Evolutionary conservation across 1,140 invertebrate species (phyloP).

Genomic region (Atta colombica): DNA sequence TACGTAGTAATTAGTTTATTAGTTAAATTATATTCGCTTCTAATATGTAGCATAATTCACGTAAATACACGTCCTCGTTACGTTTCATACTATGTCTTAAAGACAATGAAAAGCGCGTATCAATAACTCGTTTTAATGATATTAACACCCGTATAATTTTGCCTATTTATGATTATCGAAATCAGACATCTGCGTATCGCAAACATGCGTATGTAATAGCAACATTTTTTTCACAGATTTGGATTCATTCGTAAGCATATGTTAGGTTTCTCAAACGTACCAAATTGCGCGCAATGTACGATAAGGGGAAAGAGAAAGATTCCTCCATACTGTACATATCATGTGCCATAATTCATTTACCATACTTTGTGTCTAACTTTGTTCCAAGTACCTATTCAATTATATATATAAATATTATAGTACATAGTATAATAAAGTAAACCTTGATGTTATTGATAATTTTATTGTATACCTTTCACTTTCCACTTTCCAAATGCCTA

Average conservation of each 20-base stretch:
- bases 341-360: constrained; percentile 87
- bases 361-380: constrained; percentile 87
- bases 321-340: constrained; percentile 86
- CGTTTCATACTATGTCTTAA: constrained; percentile 32
- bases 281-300: constrained; percentile 84
- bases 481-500: constrained; percentile 27
- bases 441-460: constrained; percentile 87
- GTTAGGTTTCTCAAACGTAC: constrained; percentile 57
- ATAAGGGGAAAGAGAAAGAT: constrained; percentile 68
- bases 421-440: constrained; percentile 86
- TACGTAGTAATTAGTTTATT: constrained; percentile 75
- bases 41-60: constrained; percentile 40
- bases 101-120: constrained; percentile 32
- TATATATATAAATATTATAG: constrained; percentile 84
- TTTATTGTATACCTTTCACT: constrained; percentile 59
- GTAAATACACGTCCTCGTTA: constrained; percentile 40
- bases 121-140: constrained; percentile 29
- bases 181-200: neutral
- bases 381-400: constrained; percentile 86
- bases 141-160: neutral
- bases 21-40: constrained; percentile 73
- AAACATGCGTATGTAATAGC: neutral
- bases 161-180: neutral
- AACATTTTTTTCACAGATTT: constrained; percentile 28
- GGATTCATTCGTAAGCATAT: constrained; percentile 27